Evolutionary conservation across 2,113 vertebrate genomes (phyloP), one percentile per base, ranked within the genome.

Genomic region (Channa argus): DNA sequence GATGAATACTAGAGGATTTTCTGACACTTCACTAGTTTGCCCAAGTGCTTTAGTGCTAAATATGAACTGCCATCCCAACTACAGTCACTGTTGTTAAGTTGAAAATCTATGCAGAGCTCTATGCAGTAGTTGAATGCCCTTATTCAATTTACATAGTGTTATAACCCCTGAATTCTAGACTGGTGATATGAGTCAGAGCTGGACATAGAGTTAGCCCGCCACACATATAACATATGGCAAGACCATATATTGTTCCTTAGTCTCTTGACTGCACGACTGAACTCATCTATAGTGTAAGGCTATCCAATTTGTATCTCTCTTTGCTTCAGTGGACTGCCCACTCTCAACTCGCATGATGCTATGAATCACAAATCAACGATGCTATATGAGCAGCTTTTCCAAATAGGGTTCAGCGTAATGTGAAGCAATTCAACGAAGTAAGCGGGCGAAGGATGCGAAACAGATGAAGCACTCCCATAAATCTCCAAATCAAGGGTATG

Each of bases 301-400:
- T 15, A 71, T 80, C 66, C 77, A 80, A 80, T 88, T 68, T 85
- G 71, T 81, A 65, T 77, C 38, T 73, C 11, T 54, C 41, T 61
- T 14, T 12, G 72, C 71, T 81, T 55, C 60, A 66, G 65, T 62
- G 60, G 63, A 64, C 73, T 45, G 79, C 4, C 45, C 63, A 68
- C 69, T 53, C 78, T 73, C 37, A 70, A 50, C 63, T 11, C 41
- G 45, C 66, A 37, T 38, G 24, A 59, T 39, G 74, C 74, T 5
- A 56, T 83, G 72, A 81, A 75, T 85, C 77, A 77, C 11, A n/a
- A 71, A 50, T 75, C 73, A 86, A 83, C 73, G 62, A 80, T 34
- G 46, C 47, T 71, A 65, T 66, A 70, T 71, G 62, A 71, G 37
- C 47, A 55, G 36, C 51, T 43, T 10, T 4, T 58, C 73, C 58